A percentile compares a stretch with the other conserved stretches of the same genome.
Conservation (phyloP, 2,888 invertebrate genomes). For the Eilema sororculum region DNA sequence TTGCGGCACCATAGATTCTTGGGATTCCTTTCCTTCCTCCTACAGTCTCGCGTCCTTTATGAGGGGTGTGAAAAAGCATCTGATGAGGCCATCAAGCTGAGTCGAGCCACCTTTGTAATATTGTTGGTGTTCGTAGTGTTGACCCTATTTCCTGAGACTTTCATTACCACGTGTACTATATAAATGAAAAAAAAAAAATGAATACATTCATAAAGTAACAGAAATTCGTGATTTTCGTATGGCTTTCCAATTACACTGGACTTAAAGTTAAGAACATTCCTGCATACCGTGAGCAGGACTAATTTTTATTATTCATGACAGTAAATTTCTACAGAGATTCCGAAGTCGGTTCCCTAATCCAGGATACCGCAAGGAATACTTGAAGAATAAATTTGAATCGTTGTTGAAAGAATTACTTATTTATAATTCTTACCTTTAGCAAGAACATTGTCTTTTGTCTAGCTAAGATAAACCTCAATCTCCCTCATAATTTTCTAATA, state of each 20-base stretch:
- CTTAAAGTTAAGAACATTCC: constrained; percentile 25
- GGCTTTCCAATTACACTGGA: constrained; percentile 37
- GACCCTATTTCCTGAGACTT: too few relatives aligned
- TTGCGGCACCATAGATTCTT: too few relatives aligned
- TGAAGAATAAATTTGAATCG: constrained; percentile 58
- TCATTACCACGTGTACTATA: too few relatives aligned
- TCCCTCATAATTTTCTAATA: too few relatives aligned
- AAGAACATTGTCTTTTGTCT: not conserved
- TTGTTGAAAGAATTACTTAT: constrained; percentile 55
- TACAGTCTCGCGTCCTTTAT: too few relatives aligned
- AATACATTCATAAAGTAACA: not conserved
- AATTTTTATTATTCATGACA: constrained; percentile 71
- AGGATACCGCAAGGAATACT: constrained; percentile 63
- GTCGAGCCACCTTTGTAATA: too few relatives aligned
- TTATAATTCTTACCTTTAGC: constrained; percentile 46
- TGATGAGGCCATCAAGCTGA: too few relatives aligned
- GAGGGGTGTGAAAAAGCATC: too few relatives aligned
- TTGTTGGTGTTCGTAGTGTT: too few relatives aligned
- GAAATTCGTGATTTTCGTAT: constrained; percentile 17
- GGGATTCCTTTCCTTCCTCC: too few relatives aligned
- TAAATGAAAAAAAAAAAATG: not conserved
- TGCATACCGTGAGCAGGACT: constrained; percentile 39
- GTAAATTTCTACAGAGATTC: constrained; percentile 60
- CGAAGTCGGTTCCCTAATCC: constrained; percentile 61
- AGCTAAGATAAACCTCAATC: not conserved